These are phyloP conservation scores for Alouatta palliata DNA, from an alignment of 2,113 vertebrate genomes.

Conservation along the genomic window DNA sequence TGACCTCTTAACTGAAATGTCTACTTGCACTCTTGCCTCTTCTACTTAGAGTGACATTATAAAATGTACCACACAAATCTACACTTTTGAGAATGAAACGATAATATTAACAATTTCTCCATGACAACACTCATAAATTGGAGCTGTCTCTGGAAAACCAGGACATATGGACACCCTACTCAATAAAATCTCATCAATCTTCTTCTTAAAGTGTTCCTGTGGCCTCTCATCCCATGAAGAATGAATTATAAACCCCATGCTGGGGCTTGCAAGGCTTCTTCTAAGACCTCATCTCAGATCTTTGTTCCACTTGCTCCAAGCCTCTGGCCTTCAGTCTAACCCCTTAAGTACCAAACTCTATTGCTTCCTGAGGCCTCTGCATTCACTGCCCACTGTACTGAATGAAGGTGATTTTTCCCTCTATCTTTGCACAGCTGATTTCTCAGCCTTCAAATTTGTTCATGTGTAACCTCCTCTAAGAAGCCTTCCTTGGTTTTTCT, in stretches of 20 bases:
- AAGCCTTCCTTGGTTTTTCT: background rate
- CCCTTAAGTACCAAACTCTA: background rate
- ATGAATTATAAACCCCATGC: background rate
- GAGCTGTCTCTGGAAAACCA: background rate
- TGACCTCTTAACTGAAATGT: background rate
- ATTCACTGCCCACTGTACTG: accelerated
- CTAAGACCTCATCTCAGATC: accelerated
- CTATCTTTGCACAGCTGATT: background rate
- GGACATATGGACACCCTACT: background rate
- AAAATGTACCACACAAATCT: background rate
- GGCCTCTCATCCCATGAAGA: background rate
- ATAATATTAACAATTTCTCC: background rate
- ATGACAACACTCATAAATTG: background rate
- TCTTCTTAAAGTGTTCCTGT: background rate
- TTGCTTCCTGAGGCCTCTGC: background rate
- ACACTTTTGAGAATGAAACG: background rate
- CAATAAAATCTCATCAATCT: background rate
- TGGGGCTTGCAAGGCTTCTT: background rate
- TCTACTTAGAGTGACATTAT: background rate
- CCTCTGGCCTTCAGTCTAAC: background rate
- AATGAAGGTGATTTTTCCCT: accelerated
- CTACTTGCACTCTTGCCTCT: background rate
- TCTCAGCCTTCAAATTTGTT: background rate
- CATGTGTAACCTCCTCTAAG: background rate
- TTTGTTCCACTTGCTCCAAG: background rate